These are phyloP conservation scores for Galerucella calmariensis DNA, from an alignment of 2,888 invertebrate genomes.

Conservation along the genomic window DNA sequence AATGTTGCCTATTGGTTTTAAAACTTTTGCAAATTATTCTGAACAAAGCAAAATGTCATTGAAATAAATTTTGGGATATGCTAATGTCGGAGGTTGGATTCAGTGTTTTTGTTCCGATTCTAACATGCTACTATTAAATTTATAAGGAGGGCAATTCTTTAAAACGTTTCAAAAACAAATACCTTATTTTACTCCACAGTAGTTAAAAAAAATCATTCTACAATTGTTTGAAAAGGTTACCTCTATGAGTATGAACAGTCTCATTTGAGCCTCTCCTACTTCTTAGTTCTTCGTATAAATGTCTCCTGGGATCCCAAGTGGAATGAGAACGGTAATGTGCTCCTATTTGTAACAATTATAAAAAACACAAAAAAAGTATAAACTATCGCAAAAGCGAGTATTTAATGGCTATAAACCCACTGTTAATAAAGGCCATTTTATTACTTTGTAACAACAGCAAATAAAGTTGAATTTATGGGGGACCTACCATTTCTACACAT, in stretches of 20 bases:
- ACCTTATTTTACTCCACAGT: neutral
- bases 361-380: conserved; percentile 39
- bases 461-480: conserved; percentile 31
- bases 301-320: conserved; percentile 90
- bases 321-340: conserved; percentile 71
- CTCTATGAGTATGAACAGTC: conserved; percentile 71
- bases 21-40: no score
- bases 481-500: conserved; percentile 38
- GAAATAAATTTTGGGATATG: no score
- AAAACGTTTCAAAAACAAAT: neutral
- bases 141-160: neutral
- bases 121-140: neutral
- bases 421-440: conserved; percentile 39
- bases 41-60: no score
- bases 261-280: conserved; percentile 77
- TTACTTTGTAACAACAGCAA: conserved; percentile 36
- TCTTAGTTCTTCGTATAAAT: conserved; percentile 90
- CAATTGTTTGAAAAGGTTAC: conserved; percentile 53
- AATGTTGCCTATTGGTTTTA: no score
- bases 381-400: conserved; percentile 44
- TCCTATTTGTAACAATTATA: conserved; percentile 57
- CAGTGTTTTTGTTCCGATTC: no score
- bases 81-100: no score
- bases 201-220: conserved; percentile 36
- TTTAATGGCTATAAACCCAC: conserved; percentile 36